Evolutionary conservation across 2,888 invertebrate species (phyloP), one percentile per base, ranked within the genome.

Genomic region (Xestia ashworthii): DNA sequence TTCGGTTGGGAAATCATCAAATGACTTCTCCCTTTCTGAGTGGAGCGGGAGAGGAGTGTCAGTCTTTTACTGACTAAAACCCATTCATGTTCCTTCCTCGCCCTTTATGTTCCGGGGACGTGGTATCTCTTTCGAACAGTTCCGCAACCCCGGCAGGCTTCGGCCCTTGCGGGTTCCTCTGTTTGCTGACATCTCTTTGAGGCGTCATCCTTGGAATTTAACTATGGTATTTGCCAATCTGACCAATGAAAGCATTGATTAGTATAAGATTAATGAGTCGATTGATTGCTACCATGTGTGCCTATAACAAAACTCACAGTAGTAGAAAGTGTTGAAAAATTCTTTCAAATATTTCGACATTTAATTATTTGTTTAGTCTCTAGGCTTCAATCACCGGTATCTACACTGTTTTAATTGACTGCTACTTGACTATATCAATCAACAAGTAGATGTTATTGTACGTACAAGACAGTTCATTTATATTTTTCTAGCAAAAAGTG

Each of bases 321-420:
- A 41, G 41, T 48, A 9, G 6, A 6, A 14, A 32, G 22, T 11
- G 16, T 1, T 65, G 46, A 78, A 14, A 22, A 14, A 41, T 19
- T 32, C 6, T 1, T n/a, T 38, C n/a, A n/a, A 69, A 69, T 38
- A 79, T 69, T 70, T 44, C n/a, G 71, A 70, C 60, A 16, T 60
- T n/a, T 14, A 44, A 25, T 41, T 50, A n/a, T 73, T 50, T 60
- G 32, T 64, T 64, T 55, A 25, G 0, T 1, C 5, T 8, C n/a
- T 68, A 6, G 16, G 16, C 25, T 46, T 81, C 75, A 75, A 64
- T 68, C 81, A 65, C 50, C 38, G 53, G 38, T 50, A 16, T 16
- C 44, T 9, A 4, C n/a, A 44, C 8, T 44, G 16, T 25, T 16
- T 16, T 55, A 16, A 58, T 65, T 38, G 64, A 25, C 44, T 58